These are phyloP conservation scores for Halictus ligatus DNA, from an alignment of 2,888 invertebrate genomes.

Conservation along the genomic window DNA sequence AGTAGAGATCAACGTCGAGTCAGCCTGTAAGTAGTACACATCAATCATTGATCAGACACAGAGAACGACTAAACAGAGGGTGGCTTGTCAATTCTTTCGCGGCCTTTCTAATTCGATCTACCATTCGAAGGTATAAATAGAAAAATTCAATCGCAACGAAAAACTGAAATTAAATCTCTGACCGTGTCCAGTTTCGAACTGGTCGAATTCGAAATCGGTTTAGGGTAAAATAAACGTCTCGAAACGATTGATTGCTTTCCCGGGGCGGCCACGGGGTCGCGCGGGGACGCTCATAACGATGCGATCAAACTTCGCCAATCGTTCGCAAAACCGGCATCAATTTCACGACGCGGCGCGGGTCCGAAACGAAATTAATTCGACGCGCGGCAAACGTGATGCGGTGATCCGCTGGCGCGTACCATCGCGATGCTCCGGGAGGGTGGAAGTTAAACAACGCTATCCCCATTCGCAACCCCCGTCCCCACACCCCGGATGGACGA, in stretches of 20 bases:
- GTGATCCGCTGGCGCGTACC: conserved; percentile 8
- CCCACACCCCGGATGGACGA: background rate
- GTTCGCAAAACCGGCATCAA: background rate
- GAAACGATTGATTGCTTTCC: background rate
- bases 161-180: background rate
- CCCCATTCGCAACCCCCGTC: background rate
- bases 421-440: background rate
- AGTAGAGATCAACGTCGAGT: background rate
- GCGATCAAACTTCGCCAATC: conserved; percentile 1
- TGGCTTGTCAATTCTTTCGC: background rate
- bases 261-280: background rate
- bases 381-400: conserved; percentile 4
- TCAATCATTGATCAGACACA: background rate
- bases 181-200: background rate
- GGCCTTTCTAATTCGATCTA: background rate
- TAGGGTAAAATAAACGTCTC: background rate
- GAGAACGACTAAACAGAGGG: background rate
- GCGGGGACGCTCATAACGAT: conserved; percentile 3
- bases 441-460: conserved; percentile 25
- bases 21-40: background rate
- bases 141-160: background rate
- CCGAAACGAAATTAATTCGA: background rate
- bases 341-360: background rate
- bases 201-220: background rate
- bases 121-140: too few relatives aligned